Conservation (phyloP, 2,888 invertebrate species). For the Drosophila nr. medialis region DNA sequence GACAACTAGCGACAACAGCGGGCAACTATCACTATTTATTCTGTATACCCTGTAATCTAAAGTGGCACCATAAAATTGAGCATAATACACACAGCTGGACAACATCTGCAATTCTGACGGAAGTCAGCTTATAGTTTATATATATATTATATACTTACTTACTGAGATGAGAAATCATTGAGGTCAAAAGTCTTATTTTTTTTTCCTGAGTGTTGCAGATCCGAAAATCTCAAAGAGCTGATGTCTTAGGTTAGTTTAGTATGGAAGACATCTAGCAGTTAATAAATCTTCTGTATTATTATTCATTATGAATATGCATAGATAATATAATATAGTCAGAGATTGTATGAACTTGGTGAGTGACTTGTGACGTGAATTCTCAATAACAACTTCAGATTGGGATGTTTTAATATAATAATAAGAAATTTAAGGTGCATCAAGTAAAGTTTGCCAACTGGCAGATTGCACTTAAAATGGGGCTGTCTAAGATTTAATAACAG, state of each 20-base stretch:
- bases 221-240: background rate
- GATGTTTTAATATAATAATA: background rate
- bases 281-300: background rate
- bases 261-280: background rate
- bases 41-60: constrained; percentile 15
- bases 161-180: background rate
- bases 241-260: background rate
- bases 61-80: background rate
- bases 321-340: background rate
- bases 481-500: background rate
- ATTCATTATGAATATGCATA: background rate
- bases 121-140: background rate
- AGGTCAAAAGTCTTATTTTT: background rate
- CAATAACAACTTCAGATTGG: background rate
- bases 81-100: background rate
- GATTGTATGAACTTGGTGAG: background rate
- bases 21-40: constrained; percentile 13
- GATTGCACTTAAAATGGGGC: background rate
- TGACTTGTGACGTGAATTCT: background rate
- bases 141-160: background rate
- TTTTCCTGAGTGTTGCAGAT: background rate
- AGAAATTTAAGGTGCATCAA: background rate
- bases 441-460: background rate
- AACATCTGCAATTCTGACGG: background rate
- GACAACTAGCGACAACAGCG: too few relatives aligned